Percentiles rank a stretch among this genome's conserved stretches.
Evolutionary conservation across 2,797 vertebrate species (phyloP).

Genomic region (Lepidocolaptes lacrymiger): DNA sequence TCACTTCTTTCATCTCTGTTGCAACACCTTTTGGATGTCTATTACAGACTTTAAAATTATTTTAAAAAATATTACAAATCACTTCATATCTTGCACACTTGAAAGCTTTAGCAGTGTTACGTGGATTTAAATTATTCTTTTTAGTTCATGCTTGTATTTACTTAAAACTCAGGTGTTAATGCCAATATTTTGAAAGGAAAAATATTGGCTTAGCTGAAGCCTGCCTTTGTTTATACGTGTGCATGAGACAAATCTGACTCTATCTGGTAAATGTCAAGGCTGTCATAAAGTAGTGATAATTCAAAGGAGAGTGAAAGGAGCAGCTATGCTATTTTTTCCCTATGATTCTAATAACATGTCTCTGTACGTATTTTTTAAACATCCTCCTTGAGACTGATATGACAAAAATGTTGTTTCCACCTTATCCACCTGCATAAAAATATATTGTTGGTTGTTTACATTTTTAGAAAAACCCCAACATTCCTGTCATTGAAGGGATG

Average conservation of each 20-base stretch:
- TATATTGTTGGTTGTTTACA: not conserved
- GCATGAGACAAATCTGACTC: constrained; percentile 34
- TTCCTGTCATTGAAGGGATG: not conserved
- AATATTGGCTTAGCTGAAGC: constrained; percentile 41
- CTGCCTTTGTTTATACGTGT: constrained; percentile 3
- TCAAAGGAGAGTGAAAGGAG: constrained; percentile 31
- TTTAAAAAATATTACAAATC: not conserved
- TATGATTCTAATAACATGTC: not conserved
- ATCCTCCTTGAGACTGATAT: not conserved
- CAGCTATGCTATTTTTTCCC: not conserved
- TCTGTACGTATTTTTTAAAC: not conserved
- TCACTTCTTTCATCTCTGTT: not conserved
- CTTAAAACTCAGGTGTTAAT: constrained; percentile 48
- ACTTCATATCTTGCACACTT: not conserved
- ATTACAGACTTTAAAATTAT: not conserved
- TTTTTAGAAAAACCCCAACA: not conserved
- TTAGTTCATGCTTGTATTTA: constrained; percentile 19
- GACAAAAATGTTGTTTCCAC: not conserved
- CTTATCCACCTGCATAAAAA: not conserved
- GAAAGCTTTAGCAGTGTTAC: not conserved
- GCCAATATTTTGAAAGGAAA: constrained; percentile 57
- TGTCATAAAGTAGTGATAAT: constrained; percentile 42
- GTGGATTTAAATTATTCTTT: not conserved
- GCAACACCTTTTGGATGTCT: not conserved
- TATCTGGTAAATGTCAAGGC: constrained; percentile 51